Base-by-base conservation (phyloP, 2,113 vertebrate genomes). In the Oreochromis aureus region DNA sequence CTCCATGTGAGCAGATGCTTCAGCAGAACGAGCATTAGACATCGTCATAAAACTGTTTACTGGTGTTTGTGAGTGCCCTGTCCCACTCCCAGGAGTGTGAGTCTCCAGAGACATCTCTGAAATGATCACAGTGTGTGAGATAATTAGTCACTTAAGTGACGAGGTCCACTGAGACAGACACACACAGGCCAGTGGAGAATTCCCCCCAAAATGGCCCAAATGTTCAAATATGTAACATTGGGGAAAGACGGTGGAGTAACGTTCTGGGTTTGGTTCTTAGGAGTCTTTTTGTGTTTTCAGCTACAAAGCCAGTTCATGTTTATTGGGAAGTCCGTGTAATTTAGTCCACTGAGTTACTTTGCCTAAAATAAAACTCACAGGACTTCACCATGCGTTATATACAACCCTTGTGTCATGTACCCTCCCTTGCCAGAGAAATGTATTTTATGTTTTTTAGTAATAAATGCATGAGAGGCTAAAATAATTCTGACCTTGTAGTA, bases 61-160 rank as follows among this genome's bases (percentile, higher is more conserved):
- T 82, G 56, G 19, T 82, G 58, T 51, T 63, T 61, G 22, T 16
- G 22, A 34, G 1, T 13, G 66, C 16, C 9, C 56, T 80, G 24
- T 34, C 11, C 30, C 46, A 39, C 34, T 63, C 56, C 44, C 84
- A 61, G 44, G 6, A 51, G 56, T 16, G 56, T 3, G n/a, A 34
- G 59, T 71, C 92, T 90, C 78, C 36, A 13, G 91, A 84, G 86
- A 82, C 48, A 1, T 34, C 24, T 54, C 46, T 83, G 41, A 80
- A 81, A 91, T 82, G 79, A 89, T 86, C 80, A 41, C 83, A 81
- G 82, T 22, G 85, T 88, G 82, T 61, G 82, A 73, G 55, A 79
- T 88, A 91, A 89, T 86, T 83, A 89, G 86, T 44, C 88, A 61
- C 44, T 87, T 89, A 83, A 89, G 63, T 46, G 51, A 61, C 53